Conservation (phyloP, 2,797 vertebrate species). For the Odontamblyopus rebecca region DNA sequence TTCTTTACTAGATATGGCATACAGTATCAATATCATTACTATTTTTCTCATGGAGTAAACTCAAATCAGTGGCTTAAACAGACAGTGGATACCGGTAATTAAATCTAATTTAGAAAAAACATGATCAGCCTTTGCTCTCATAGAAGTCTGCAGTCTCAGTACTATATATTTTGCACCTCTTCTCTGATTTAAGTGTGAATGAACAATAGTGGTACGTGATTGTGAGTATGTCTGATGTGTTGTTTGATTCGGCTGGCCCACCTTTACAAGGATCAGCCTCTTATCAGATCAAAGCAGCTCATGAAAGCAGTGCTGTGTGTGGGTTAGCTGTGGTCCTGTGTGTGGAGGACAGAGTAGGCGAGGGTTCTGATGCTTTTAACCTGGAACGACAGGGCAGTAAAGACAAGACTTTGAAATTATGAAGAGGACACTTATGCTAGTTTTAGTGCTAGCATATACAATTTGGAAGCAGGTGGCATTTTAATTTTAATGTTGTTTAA, state of each 20-base stretch:
- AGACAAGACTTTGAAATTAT: constrained; percentile 69
- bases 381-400: constrained; percentile 61
- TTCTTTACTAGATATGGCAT: neutral
- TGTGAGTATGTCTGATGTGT: constrained; percentile 56
- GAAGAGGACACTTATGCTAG: constrained; percentile 63
- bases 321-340: constrained; percentile 17
- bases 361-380: constrained; percentile 73
- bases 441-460: neutral
- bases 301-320: constrained; percentile 52
- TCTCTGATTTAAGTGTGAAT: constrained; percentile 70
- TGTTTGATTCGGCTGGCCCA: constrained; percentile 69
- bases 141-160: constrained; percentile 68
- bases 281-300: constrained; percentile 87
- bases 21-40: neutral
- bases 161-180: constrained; percentile 70
- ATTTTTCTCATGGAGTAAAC: neutral
- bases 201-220: constrained; percentile 60
- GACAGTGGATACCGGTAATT: constrained; percentile 58
- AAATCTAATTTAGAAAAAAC: constrained; percentile 68
- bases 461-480: neutral
- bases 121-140: constrained; percentile 62
- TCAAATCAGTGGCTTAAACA: constrained; percentile 27
- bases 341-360: constrained; percentile 58
- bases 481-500: neutral
- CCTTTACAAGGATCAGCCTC: constrained; percentile 76